Evolutionary conservation across 2,888 invertebrate genomes (phyloP).

Genomic region (Dyspetes luteomarginatus): DNA sequence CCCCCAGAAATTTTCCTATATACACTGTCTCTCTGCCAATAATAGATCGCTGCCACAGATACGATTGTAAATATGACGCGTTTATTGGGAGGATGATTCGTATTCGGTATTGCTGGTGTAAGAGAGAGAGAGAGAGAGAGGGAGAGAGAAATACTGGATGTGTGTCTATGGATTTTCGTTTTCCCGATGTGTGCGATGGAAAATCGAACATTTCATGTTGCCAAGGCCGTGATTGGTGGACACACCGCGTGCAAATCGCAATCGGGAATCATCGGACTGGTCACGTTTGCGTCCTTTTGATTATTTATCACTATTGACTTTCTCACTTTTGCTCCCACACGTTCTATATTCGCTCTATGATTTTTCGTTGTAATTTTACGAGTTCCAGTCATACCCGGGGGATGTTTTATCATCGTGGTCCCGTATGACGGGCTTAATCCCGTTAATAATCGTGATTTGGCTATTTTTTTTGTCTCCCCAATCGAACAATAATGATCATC

Average conservation of each 20-base stretch:
- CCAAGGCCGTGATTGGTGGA: conserved; percentile 59
- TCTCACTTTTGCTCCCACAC: conserved; percentile 2
- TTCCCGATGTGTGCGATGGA: conserved; percentile 56
- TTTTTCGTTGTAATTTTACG: conserved; percentile 65
- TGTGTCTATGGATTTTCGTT: conserved; percentile 57
- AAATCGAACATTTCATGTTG: conserved; percentile 55
- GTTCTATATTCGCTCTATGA: conserved; percentile 45
- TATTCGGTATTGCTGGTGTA: conserved; percentile 52
- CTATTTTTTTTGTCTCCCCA: conserved; percentile 38
- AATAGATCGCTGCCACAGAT: conserved; percentile 77
- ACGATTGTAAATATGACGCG: conserved; percentile 80
- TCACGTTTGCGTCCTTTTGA: conserved; percentile 66
- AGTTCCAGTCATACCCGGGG: conserved; percentile 40
- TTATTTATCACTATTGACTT: conserved; percentile 62
- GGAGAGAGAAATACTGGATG: not conserved
- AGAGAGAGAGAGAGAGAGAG: conserved; percentile 6
- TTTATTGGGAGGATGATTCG: conserved; percentile 75
- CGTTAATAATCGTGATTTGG: conserved; percentile 60
- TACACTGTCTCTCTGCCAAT: conserved; percentile 71
- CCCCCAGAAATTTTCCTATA: conserved; percentile 37
- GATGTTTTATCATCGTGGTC: conserved; percentile 59
- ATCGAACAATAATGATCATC: conserved; percentile 36
- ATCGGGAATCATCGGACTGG: conserved; percentile 68
- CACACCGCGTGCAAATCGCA: conserved; percentile 64
- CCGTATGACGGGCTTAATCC: conserved; percentile 60